These are phyloP conservation scores for Carpatolechia fugitivella DNA, from an alignment of 2,888 invertebrate species.

Conservation along the genomic window DNA sequence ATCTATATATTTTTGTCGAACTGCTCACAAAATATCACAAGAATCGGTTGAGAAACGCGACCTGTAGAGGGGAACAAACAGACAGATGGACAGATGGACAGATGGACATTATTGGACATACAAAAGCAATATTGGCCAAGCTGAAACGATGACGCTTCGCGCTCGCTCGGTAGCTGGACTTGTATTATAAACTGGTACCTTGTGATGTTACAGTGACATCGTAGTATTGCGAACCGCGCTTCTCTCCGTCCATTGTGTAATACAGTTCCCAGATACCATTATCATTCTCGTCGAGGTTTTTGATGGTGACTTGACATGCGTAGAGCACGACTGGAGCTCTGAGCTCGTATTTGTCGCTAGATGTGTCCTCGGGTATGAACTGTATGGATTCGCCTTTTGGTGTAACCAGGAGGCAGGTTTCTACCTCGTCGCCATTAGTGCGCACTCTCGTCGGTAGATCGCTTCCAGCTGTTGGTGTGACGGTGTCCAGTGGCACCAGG, in stretches of 20 bases:
- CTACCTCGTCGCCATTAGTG: slow-evolving; percentile 17
- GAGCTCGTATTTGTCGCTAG: slow-evolving; percentile 26
- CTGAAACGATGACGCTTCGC: too few relatives aligned
- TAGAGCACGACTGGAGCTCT: slow-evolving; percentile 6
- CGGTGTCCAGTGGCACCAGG: background rate
- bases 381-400: slow-evolving; percentile 26
- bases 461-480: slow-evolving; percentile 22
- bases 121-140: too few relatives aligned
- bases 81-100: too few relatives aligned
- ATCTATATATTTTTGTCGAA: too few relatives aligned
- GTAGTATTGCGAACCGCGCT: background rate
- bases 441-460: slow-evolving; percentile 19
- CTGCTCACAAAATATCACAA: too few relatives aligned
- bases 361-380: slow-evolving; percentile 30
- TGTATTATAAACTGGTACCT: background rate
- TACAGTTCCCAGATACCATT: slow-evolving; percentile 33
- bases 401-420: slow-evolving; percentile 29
- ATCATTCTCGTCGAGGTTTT: slow-evolving; percentile 26
- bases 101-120: too few relatives aligned
- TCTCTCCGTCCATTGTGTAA: background rate
- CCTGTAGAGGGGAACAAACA: too few relatives aligned
- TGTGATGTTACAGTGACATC: background rate
- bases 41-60: too few relatives aligned
- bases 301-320: slow-evolving; percentile 17
- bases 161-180: too few relatives aligned